These are phyloP conservation scores for Tretioscincus oriximinensis DNA, from an alignment of 2,113 vertebrate genomes.

Conservation along the genomic window DNA sequence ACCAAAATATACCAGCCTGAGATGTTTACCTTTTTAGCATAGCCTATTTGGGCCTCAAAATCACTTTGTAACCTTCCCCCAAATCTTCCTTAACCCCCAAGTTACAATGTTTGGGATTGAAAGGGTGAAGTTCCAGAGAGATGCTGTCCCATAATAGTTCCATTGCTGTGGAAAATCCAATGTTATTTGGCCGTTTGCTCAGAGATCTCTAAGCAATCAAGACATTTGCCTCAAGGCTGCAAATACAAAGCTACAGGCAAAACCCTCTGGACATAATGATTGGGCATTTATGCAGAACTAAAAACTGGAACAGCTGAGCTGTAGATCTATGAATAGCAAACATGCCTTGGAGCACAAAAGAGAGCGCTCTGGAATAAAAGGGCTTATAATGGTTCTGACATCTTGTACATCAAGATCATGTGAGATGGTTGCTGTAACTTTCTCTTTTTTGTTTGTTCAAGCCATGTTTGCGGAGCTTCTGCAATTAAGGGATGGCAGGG, in stretches of 20 bases:
- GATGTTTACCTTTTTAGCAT: slow-evolving; percentile 57
- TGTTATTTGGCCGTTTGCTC: slow-evolving; percentile 72
- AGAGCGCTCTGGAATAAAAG: slow-evolving; percentile 65
- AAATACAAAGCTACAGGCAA: slow-evolving; percentile 76
- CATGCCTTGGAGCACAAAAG: slow-evolving; percentile 71
- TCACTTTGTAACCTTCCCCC: slow-evolving; percentile 62
- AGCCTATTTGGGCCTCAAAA: slow-evolving; percentile 64
- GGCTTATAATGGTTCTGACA: slow-evolving; percentile 72
- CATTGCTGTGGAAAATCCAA: slow-evolving; percentile 75
- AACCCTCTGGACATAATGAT: slow-evolving; percentile 75
- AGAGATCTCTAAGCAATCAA: slow-evolving; percentile 73
- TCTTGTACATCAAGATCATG: slow-evolving; percentile 71
- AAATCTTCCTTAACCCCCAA: slow-evolving; percentile 66
- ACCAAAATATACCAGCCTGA: slow-evolving; percentile 31
- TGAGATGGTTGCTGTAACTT: slow-evolving; percentile 60
- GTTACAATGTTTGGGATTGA: slow-evolving; percentile 71
- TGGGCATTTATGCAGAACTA: slow-evolving; percentile 79
- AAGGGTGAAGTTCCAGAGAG: slow-evolving; percentile 74
- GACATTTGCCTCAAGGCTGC: slow-evolving; percentile 77
- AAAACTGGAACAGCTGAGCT: slow-evolving; percentile 77
- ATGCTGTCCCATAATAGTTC: slow-evolving; percentile 74
- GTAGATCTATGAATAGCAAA: slow-evolving; percentile 73
- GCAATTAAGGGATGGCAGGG: slow-evolving; percentile 51
- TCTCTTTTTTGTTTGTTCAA: slow-evolving; percentile 64
- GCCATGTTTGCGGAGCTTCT: slow-evolving; percentile 44